These are phyloP conservation scores for Euglossa dilemma DNA, from an alignment of 1,140 invertebrate species.

Conservation along the genomic window DNA sequence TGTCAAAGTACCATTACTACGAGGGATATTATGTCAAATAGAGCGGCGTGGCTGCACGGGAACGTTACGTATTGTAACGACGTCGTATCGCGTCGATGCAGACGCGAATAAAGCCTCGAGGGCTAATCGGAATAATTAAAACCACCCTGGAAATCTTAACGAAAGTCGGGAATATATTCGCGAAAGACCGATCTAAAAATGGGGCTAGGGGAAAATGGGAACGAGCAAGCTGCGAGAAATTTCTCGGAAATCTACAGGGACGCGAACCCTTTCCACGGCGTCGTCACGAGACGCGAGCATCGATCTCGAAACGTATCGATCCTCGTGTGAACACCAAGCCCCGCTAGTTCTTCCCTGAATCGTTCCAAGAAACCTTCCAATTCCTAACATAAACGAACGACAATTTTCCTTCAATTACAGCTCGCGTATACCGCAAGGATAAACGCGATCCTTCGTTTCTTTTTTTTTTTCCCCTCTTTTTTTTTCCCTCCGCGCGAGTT, in stretches of 20 bases:
- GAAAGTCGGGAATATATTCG: too few relatives aligned
- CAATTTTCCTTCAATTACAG: neutral
- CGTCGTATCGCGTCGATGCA: too few relatives aligned
- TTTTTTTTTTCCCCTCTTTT: neutral
- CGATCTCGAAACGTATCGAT: neutral
- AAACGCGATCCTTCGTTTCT: neutral
- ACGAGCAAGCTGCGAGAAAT: neutral
- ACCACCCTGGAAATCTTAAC: too few relatives aligned
- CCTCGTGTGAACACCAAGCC: neutral
- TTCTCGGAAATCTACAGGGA: neutral
- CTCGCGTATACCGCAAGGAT: neutral
- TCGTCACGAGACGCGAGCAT: neutral
- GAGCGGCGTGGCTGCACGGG: too few relatives aligned
- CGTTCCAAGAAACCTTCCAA: neutral
- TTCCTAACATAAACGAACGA: neutral
- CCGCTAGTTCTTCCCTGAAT: neutral
- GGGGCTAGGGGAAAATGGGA: neutral
- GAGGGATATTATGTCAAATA: too few relatives aligned
- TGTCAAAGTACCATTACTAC: too few relatives aligned
- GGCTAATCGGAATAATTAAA: too few relatives aligned
- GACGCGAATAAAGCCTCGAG: too few relatives aligned
- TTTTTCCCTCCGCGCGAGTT: neutral
- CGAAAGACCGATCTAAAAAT: too few relatives aligned
- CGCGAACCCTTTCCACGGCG: neutral
- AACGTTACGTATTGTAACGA: too few relatives aligned